Evolutionary conservation across 1,140 invertebrate species (phyloP).

Genomic region (Lucilia sericata): DNA sequence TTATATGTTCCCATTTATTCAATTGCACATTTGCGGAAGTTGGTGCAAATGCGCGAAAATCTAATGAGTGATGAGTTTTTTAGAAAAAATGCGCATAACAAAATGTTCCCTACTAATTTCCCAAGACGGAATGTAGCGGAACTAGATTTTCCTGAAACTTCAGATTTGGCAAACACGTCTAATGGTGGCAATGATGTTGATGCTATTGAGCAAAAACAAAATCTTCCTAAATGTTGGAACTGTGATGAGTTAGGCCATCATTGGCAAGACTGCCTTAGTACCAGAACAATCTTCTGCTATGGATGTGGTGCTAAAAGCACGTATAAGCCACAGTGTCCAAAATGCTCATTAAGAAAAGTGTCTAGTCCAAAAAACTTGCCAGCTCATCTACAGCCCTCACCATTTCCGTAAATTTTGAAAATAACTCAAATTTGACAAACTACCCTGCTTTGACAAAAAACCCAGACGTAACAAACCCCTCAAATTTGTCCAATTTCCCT

Average conservation of each 20-base stretch:
- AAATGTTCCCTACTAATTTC: not conserved
- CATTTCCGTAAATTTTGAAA: not conserved
- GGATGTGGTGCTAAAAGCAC: conserved; percentile 44
- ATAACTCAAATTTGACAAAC: not conserved
- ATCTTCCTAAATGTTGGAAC: conserved; percentile 21
- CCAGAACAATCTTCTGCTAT: conserved; percentile 41
- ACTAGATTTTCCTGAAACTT: not conserved
- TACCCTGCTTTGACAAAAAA: not conserved
- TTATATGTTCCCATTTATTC: conserved; percentile 42
- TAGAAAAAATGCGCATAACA: not conserved
- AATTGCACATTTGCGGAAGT: conserved; percentile 34
- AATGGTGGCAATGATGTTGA: not conserved
- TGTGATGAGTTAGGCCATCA: not conserved
- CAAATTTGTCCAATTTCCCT: not conserved
- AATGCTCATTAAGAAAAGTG: not conserved
- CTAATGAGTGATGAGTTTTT: conserved; percentile 35
- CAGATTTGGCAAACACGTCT: not conserved
- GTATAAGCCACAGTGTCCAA: conserved; percentile 46
- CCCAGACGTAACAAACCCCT: not conserved
- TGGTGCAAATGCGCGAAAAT: conserved; percentile 36
- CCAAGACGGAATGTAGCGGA: conserved; percentile 13
- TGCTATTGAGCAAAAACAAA: not conserved
- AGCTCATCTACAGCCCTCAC: not conserved
- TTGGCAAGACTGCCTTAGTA: conserved; percentile 32
- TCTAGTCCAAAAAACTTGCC: not conserved